Evolutionary conservation across 2,888 invertebrate genomes (phyloP), one percentile per base, ranked within the genome.

Genomic region (Ellobium chinense): DNA sequence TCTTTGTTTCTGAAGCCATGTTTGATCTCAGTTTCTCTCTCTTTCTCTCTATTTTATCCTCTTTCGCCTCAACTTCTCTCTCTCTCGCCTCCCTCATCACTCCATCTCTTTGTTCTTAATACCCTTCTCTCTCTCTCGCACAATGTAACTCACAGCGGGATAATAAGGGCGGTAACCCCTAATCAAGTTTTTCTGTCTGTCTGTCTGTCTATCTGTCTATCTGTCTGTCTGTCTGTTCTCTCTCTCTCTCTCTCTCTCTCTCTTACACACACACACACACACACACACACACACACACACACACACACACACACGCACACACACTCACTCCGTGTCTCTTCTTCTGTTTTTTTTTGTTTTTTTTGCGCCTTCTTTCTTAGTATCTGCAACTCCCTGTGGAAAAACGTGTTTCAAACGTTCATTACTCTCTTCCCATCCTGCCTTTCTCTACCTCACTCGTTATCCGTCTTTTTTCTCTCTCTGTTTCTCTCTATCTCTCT

Each of bases 401-500:
- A n/a, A n/a, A n/a, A n/a, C n/a, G n/a, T n/a, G n/a, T n/a, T n/a
- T n/a, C n/a, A n/a, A n/a, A n/a, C n/a, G n/a, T n/a, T n/a, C n/a
- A n/a, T n/a, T n/a, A n/a, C n/a, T n/a, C n/a, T n/a, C n/a, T n/a
- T n/a, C n/a, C n/a, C n/a, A n/a, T n/a, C n/a, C n/a, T n/a, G n/a
- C n/a, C n/a, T 46, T 18, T 46, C 7, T 46, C 46, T 46, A 46
- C 18, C 46, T 46, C 7, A 7, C 60, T 27, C 9, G 5, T n/a
- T 60, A 60, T 27, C 60, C n/a, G 7, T 27, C 24, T 31, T 34
- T 29, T 63, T 31, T 63, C 63, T 63, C 29, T 34, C 34, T 63
- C 29, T 63, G 31, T 63, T 31, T 63, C 63, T 63, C 29, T 63
- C 63, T 63, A 63, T 63, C 63, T 63, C 29, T 63, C 63, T 63